Base-by-base conservation (phyloP, 2,888 invertebrate species). In the Leptinotarsa rubiginosa region DNA sequence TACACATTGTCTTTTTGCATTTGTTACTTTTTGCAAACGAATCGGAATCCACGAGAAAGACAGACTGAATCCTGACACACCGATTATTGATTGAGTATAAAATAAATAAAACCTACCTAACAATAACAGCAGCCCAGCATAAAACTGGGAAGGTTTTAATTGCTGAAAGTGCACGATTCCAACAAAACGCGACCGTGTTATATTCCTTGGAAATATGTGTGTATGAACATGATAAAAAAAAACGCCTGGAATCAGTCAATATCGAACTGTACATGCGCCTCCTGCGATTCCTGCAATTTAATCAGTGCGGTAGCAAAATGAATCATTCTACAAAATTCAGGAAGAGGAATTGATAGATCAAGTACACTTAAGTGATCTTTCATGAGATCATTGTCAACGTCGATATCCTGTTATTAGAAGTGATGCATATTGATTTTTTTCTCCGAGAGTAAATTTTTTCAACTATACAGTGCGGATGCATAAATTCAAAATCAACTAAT, bases 281-380 rank as follows among this genome's bases (percentile, higher is more conserved):
- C 66, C 59, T 65, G 59, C 82, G 81, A 78, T 81, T 81, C 84
- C 82, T 83, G 83, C 84, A 84, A 85, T 85, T 85, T 86, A 82
- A 84, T 62, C 31, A 62, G 62, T 62, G 12, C 41, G 41, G 62
- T 41, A 62, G 62, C 16, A n/a, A 31, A 41, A 62, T 62, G 62
- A 41, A n/a, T 31, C 25, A 31, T 15, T 13, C 5, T 12, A 3
- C 16, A 31, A 41, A 31, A 49, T 7, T 49, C 49, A 50, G 50
- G 12, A 16, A 16, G 4, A 50, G 15, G 16, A 50, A 50, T 50
- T n/a, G 16, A 16, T 50, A 50, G 50, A 50, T 16, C 50, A 12
- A 10, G 41, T 10, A 41, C 41, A 41, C 10, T 12, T 41, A 0
- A 10, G 41, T 41, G 10, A 10, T 41, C 10, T 41, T 41, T 41